Percentiles rank a stretch among this genome's conserved stretches.
phyloP scores from a whole-genome alignment of 2,888 invertebrate genomes.

The Trachelus troglodyta region DNA sequence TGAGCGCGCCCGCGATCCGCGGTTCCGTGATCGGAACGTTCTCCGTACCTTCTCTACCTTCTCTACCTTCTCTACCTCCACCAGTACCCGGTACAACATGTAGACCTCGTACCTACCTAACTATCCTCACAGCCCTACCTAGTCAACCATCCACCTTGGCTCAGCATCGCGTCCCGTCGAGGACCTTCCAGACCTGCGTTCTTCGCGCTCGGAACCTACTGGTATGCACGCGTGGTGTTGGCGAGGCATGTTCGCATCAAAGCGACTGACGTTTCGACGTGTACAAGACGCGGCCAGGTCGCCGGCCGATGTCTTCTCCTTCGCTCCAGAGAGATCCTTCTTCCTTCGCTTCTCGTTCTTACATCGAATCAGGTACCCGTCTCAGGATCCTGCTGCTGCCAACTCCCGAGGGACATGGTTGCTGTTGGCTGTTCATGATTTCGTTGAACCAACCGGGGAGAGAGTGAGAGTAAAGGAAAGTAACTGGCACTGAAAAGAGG shows the following conservation, averaged over 20 bases:
- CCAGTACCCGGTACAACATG: conserved; percentile 8
- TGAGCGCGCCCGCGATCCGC: conserved; percentile 30
- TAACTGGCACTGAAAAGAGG: neutral
- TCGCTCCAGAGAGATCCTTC: neutral
- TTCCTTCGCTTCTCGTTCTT: neutral
- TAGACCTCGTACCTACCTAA: conserved; percentile 7
- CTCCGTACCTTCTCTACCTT: neutral
- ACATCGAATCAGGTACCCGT: neutral
- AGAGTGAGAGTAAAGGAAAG: neutral
- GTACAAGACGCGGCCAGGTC: conserved; percentile 44
- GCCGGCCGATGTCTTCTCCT: conserved; percentile 22
- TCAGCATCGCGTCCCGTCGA: neutral
- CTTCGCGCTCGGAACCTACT: neutral
- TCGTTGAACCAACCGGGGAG: neutral
- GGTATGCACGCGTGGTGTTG: conserved; percentile 3
- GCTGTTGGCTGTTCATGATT: neutral
- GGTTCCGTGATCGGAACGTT: conserved; percentile 39
- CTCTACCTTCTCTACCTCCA: neutral
- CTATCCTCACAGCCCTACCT: neutral
- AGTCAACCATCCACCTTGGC: neutral
- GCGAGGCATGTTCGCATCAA: conserved; percentile 41
- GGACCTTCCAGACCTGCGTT: neutral
- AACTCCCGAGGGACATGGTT: neutral
- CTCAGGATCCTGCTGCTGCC: neutral
- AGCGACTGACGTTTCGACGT: conserved; percentile 47